Percentiles rank a stretch among this genome's conserved stretches.
Evolutionary conservation across 1,140 invertebrate genomes (phyloP).

Genomic region (Tetranychus urticae): DNA sequence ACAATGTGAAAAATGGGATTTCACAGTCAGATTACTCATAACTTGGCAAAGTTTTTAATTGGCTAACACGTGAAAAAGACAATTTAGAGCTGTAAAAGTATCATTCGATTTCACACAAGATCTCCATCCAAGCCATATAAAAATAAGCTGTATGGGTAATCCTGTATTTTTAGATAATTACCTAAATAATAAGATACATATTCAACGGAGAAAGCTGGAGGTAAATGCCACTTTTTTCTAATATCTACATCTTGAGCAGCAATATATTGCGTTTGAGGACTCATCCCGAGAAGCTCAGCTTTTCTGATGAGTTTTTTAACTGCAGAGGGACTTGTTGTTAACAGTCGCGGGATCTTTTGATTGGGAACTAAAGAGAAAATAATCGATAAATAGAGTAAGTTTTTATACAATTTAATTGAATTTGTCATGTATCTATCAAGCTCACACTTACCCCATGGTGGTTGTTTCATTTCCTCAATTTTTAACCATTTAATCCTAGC

Average conservation of each 20-base stretch:
- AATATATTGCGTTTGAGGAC: slow-evolving; percentile 22
- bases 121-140: too few species aligned
- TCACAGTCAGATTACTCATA: too few species aligned
- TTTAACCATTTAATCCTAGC: background rate
- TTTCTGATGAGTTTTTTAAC: slow-evolving; percentile 56
- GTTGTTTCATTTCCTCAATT: background rate
- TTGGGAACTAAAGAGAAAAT: slow-evolving; percentile 19
- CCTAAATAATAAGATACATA: slow-evolving; percentile 84
- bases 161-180: background rate
- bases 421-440: too few species aligned
- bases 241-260: slow-evolving; percentile 42
- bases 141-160: too few species aligned
- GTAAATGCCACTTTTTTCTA: slow-evolving; percentile 74
- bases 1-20: too few species aligned
- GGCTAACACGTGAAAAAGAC: background rate
- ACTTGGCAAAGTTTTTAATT: too few species aligned
- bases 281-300: slow-evolving; percentile 65
- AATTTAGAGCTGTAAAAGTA: background rate
- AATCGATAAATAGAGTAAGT: background rate
- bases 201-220: slow-evolving; percentile 69
- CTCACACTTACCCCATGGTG: background rate
- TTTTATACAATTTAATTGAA: too few species aligned
- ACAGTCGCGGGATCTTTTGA: slow-evolving; percentile 68
- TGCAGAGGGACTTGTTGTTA: slow-evolving; percentile 71
- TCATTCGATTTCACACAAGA: background rate